Evolutionary conservation across 2,888 invertebrate species (phyloP).

Genomic region (Brenthis hecate): DNA sequence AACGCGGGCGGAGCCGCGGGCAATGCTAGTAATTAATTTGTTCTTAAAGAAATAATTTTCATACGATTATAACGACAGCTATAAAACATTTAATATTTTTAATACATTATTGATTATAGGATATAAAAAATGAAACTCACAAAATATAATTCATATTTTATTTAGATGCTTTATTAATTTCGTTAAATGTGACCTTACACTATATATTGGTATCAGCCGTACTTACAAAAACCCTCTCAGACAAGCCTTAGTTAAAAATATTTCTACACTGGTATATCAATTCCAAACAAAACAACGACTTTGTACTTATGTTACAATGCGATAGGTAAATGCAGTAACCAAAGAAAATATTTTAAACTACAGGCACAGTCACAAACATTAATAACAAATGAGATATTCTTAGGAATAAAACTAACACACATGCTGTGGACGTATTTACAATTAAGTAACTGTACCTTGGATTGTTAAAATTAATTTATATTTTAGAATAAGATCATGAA

Average conservation of each 20-base stretch:
- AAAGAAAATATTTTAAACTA: conserved; percentile 22
- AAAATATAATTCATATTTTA: conserved; percentile 33
- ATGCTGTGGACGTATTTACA: conserved; percentile 34
- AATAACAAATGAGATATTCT: conserved; percentile 24
- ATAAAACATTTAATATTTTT: no score
- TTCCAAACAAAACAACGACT: conserved; percentile 50
- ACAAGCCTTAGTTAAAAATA: conserved; percentile 48
- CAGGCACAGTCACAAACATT: conserved; percentile 24
- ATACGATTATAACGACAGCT: no score
- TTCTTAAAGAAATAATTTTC: no score
- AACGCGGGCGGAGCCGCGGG: no score
- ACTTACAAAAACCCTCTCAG: conserved; percentile 42
- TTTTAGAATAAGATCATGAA: conserved; percentile 1
- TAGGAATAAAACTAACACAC: conserved; percentile 24
- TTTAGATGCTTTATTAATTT: conserved; percentile 50
- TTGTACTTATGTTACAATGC: conserved; percentile 59
- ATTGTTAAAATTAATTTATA: conserved; percentile 19
- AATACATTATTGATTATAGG: neutral
- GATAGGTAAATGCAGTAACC: conserved; percentile 33
- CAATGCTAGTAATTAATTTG: no score
- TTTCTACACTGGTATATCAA: conserved; percentile 65
- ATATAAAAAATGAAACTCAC: conserved; percentile 21
- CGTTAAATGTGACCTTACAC: conserved; percentile 67
- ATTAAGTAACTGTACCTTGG: conserved; percentile 36
- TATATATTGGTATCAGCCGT: conserved; percentile 76